Conservation (phyloP, 2,797 vertebrate species). For the Oreochromis mossambicus region DNA sequence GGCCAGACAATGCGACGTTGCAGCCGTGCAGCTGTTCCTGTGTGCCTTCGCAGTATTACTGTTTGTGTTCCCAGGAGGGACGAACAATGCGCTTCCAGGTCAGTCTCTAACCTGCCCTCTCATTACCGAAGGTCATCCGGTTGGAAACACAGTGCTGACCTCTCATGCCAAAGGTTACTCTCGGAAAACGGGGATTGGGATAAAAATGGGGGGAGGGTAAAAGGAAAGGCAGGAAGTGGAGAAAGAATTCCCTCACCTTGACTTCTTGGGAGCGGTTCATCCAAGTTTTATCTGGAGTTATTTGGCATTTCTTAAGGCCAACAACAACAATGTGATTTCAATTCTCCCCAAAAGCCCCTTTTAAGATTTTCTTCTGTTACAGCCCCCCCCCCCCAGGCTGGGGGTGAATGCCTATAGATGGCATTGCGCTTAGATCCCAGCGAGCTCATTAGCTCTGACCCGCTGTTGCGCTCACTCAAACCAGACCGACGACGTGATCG, state of each 20-base stretch:
- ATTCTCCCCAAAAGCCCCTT: background rate
- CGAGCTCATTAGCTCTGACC: constrained; percentile 58
- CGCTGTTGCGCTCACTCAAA: constrained; percentile 69
- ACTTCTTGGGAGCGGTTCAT: background rate
- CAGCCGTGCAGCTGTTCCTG: constrained; percentile 67
- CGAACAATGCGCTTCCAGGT: constrained; percentile 71
- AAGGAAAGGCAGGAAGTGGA: background rate
- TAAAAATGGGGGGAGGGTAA: background rate
- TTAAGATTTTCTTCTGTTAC: background rate
- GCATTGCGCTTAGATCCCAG: constrained; percentile 53
- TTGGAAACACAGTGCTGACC: constrained; percentile 57
- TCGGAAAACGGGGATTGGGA: background rate
- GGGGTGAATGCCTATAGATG: constrained; percentile 42
- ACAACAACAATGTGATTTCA: background rate
- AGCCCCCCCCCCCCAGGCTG: background rate
- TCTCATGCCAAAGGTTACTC: constrained; percentile 43
- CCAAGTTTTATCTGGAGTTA: background rate
- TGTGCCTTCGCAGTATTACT: constrained; percentile 44
- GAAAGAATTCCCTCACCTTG: background rate
- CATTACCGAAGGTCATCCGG: constrained; percentile 64
- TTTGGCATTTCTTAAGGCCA: background rate
- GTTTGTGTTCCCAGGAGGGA: constrained; percentile 72
- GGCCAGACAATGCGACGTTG: constrained; percentile 2
- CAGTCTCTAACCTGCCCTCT: constrained; percentile 54
- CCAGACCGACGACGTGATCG: constrained; percentile 43